Base-by-base conservation (phyloP, 2,113 vertebrate species). In the Steatornis caripensis region DNA sequence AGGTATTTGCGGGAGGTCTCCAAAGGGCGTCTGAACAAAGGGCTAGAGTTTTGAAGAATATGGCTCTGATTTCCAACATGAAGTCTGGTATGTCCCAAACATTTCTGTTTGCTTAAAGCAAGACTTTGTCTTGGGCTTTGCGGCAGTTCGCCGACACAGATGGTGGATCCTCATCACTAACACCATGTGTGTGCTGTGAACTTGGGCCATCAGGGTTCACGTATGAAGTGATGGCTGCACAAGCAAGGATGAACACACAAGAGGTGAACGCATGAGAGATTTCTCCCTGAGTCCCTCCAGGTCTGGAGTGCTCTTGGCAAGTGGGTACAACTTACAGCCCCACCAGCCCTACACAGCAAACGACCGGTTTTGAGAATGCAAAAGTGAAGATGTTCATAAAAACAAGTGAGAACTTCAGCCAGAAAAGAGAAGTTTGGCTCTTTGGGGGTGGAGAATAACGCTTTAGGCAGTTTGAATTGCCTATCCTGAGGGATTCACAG, bases 11-110 rank as follows among this genome's bases (percentile, higher is more conserved):
- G 3, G 94, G 94, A 94, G 91, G 88, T 97, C 96, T 95, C 96
- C 92, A 86, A 97, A 97, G 96, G 96, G 90, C 78, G 53, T 93
- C 90, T 88, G 95, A 96, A 96, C 85, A 95, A 93, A 96, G 93
- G 95, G 92, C 84, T 87, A 45, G 93, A 37, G 75, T 86, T 95
- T 87, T 76, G 83, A 95, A 91, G 91, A 93, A 84, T 88, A 89
- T 86, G 95, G 85, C 85, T 96, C 91, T 94, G 91, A 94, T 95
- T 97, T 97, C 95, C 91, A 91, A 72, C 39, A 18, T 58, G 53
- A 90, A 94, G 69, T 84, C 93, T 95, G 94, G 89, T 91, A 92
- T 89, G 91, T 95, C 93, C 93, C 13, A 34, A 93, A 71, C 93
- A 82, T 95, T 94, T 95, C 93, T 97, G 74, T 89, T 89, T 92